Base-by-base conservation (phyloP, 2,113 vertebrate genomes). In the Pimephales promelas region DNA sequence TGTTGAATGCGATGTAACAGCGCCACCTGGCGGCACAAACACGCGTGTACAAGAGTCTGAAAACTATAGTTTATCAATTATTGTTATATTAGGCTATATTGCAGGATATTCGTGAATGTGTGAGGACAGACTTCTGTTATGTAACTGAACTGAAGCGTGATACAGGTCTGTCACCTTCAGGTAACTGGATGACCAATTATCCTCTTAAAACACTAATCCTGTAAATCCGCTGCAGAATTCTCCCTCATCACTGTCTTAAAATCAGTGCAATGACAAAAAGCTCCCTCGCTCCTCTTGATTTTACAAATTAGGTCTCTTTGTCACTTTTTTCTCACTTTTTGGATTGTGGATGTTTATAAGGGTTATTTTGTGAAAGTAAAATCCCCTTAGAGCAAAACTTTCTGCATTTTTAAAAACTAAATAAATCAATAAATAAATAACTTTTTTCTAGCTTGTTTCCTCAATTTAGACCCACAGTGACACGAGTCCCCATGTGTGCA, bases 21-120 rank as follows among this genome's bases (percentile, higher is more conserved):
- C 85, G 26, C 84, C 88, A 84, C 78, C 92, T 90, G 47, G 84
- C 71, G 77, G 43, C 43, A 31, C 16, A 31, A 49, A 61, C 56
- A 7, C 36, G 16, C 8, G 16, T 31, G 2, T 31, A 36, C 16
- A 31, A 11, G 68, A 20, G 28, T 52, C 43, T 83, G 56, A 86
- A 84, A 79, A 85, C 4, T 0, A 9, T 10, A 6, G 34, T 45
- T 57, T 43, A 11, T 62, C n/a, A 2, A 10, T 7, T 18, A 24
- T 1, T 49, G 7, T 20, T 20, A 20, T 36, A 16, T 47, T 34
- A 34, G 31, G 31, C 31, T 43, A 13, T 13, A 47, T 45, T 18
- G 3, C 40, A 52, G 18, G 40, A 7, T 9, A 10, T 24, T 54
- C 2, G 20, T n/a, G 54, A 18, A n/a, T 54, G 28, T 22, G 10